A percentile compares a stretch with the other conserved stretches of the same genome.
Conservation (phyloP, 2,888 invertebrate species). For the Heterodera filipjevi region DNA sequence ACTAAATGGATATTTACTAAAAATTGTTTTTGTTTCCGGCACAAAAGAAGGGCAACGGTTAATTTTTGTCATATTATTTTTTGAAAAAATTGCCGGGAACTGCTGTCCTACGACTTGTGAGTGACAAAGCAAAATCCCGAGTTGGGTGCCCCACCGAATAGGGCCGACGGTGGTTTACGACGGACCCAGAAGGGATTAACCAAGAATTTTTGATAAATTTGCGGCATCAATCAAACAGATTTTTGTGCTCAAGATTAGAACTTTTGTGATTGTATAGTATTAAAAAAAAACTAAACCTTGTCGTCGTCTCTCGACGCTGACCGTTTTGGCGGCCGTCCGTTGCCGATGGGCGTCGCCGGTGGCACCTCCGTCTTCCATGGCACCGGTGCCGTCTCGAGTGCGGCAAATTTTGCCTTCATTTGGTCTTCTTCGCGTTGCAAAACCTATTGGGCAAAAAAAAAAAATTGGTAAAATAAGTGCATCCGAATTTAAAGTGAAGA, state of each 20-base stretch:
- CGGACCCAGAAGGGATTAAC: not conserved
- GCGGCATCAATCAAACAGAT: too few species aligned
- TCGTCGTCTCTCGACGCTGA: not conserved
- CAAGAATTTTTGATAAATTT: not conserved
- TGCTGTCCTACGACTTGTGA: too few species aligned
- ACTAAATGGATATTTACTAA: not conserved
- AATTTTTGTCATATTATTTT: too few species aligned
- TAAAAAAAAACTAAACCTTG: too few species aligned
- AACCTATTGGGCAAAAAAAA: conserved; percentile 20
- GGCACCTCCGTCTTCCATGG: conserved; percentile 38
- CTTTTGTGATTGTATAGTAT: too few species aligned
- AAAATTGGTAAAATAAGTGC: conserved; percentile 22
- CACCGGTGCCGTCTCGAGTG: conserved; percentile 48
- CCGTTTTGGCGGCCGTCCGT: not conserved
- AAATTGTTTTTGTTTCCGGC: too few species aligned
- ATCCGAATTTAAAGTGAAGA: not conserved
- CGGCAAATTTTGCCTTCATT: conserved; percentile 45
- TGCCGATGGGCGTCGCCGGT: conserved; percentile 25
- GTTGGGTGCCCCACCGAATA: too few species aligned
- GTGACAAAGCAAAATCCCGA: too few species aligned
- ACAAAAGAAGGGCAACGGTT: too few species aligned
- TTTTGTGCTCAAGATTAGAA: not conserved
- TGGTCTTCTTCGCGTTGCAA: conserved; percentile 39
- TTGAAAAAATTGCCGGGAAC: too few species aligned
- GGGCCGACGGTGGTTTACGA: too few species aligned